phyloP scores from a whole-genome alignment of 1,140 invertebrate genomes.

The Vollenhovia emeryi region DNA sequence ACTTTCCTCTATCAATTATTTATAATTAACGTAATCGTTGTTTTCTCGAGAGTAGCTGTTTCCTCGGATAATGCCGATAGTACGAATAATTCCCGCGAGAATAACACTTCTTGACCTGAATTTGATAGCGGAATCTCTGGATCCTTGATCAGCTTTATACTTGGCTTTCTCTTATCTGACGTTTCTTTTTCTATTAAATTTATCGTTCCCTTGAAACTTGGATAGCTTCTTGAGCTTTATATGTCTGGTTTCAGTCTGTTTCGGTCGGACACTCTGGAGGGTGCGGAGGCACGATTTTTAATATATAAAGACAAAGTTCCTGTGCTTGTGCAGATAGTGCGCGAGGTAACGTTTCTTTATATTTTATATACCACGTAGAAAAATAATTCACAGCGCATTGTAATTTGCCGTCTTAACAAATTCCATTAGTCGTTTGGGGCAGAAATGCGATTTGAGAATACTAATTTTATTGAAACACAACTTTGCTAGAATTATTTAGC shows the following conservation, averaged over 20 bases:
- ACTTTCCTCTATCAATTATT: too few relatives aligned
- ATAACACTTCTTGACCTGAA: background rate
- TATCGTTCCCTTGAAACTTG: background rate
- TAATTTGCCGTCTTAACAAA: too few relatives aligned
- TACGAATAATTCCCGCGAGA: too few relatives aligned
- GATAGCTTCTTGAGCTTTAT: background rate
- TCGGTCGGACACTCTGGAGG: constrained; percentile 88
- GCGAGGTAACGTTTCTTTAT: constrained; percentile 86
- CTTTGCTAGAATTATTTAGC: too few relatives aligned
- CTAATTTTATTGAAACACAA: too few relatives aligned
- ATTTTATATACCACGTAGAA: constrained; percentile 21
- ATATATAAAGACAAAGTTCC: constrained; percentile 91
- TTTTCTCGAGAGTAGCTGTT: background rate
- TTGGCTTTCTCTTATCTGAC: background rate
- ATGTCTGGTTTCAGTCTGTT: constrained; percentile 88
- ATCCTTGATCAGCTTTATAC: background rate
- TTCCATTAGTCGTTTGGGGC: too few relatives aligned
- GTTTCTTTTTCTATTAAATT: background rate
- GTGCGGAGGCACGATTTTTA: constrained; percentile 89
- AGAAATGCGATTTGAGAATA: too few relatives aligned
- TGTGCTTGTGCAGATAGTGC: constrained; percentile 88
- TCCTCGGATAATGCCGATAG: too few relatives aligned
- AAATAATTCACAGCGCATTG: too few relatives aligned
- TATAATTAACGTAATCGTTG: background rate
- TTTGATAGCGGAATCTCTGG: background rate